These are phyloP conservation scores for Gasteruption jaculator DNA, from an alignment of 2,888 invertebrate species.

Conservation along the genomic window DNA sequence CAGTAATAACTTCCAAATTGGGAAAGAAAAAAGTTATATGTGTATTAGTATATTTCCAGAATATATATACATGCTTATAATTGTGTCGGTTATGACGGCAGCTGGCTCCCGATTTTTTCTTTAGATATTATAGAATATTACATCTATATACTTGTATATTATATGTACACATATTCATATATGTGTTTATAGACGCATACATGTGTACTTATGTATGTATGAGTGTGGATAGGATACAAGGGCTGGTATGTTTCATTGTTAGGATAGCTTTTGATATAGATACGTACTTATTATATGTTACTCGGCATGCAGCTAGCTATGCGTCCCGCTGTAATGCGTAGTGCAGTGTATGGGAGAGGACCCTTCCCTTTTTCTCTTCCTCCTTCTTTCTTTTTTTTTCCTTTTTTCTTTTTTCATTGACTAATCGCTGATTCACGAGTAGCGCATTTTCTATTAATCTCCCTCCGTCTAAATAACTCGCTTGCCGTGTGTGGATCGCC, in stretches of 20 bases:
- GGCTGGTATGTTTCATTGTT: conserved; percentile 44
- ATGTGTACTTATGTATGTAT: too few relatives aligned
- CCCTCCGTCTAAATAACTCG: too few relatives aligned
- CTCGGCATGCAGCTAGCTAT: conserved; percentile 13
- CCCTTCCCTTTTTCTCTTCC: conserved; percentile 1
- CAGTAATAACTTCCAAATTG: too few relatives aligned
- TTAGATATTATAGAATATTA: too few relatives aligned
- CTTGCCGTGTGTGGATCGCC: too few relatives aligned
- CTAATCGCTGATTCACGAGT: neutral
- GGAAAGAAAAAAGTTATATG: conserved; percentile 15
- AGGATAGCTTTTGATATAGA: conserved; percentile 41
- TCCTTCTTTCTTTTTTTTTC: conserved; percentile 3
- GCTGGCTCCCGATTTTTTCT: conserved; percentile 36
- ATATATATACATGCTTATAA: conserved; percentile 25
- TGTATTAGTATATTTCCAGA: conserved; percentile 15
- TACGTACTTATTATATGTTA: too few relatives aligned
- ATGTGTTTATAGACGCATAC: too few relatives aligned
- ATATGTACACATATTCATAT: too few relatives aligned
- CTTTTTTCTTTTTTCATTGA: neutral
- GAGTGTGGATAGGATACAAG: too few relatives aligned
- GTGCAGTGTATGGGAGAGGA: too few relatives aligned
- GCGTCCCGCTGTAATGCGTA: conserved; percentile 6
- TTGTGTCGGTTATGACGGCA: conserved; percentile 44
- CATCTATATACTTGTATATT: too few relatives aligned
- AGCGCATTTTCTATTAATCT: too few relatives aligned